phyloP scores from a whole-genome alignment of 2,888 invertebrate genomes.

The Cantharis lateralis region DNA sequence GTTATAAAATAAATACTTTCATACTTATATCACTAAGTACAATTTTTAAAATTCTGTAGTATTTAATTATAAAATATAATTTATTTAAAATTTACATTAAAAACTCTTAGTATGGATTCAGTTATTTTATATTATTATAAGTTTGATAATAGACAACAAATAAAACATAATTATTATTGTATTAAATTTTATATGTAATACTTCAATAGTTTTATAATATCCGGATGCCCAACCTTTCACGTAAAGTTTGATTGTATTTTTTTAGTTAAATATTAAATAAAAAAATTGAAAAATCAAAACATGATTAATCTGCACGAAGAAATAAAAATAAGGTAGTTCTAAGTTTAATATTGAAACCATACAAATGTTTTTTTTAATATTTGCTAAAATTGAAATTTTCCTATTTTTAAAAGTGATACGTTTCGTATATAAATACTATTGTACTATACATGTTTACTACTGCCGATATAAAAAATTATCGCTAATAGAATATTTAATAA shows the following conservation, averaged over 20 bases:
- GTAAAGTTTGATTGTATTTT: too few species aligned
- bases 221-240: neutral
- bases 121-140: neutral
- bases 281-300: neutral
- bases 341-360: neutral
- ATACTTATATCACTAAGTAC: neutral
- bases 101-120: neutral
- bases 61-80: neutral
- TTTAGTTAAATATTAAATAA: too few species aligned
- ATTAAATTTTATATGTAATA: neutral
- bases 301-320: neutral
- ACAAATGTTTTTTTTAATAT: neutral
- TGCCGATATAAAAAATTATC: neutral
- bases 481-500: neutral
- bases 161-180: neutral
- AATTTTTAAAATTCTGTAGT: neutral
- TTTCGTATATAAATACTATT: neutral
- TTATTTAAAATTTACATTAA: neutral
- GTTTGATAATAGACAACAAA: neutral
- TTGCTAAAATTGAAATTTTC: neutral
- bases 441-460: neutral
- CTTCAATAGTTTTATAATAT: neutral
- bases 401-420: neutral
- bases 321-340: neutral
- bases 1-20: slow-evolving; percentile 6